phyloP scores from a whole-genome alignment of 2,797 vertebrate species.

The Gadopsis marmoratus region DNA sequence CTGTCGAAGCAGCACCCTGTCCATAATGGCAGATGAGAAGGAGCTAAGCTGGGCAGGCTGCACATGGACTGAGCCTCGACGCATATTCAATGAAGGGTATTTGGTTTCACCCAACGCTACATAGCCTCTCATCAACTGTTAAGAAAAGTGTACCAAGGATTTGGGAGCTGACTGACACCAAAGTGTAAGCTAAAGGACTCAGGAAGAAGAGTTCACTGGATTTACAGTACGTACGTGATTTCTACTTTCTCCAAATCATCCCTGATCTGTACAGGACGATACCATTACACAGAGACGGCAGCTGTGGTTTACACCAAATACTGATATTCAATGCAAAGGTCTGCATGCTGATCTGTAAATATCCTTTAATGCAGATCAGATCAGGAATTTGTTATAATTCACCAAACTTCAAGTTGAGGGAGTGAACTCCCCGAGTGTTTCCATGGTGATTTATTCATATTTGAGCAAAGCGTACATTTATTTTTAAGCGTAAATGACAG shows the following conservation, averaged over 20 bases:
- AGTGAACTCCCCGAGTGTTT: slow-evolving; percentile 3
- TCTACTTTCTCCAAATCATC: slow-evolving; percentile 21
- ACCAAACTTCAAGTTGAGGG: slow-evolving; percentile 14
- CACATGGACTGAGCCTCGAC: slow-evolving; percentile 14
- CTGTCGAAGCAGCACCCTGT: slow-evolving; percentile 63
- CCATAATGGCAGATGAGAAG: slow-evolving; percentile 66
- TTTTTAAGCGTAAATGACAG: slow-evolving; percentile 13
- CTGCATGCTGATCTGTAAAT: slow-evolving; percentile 19
- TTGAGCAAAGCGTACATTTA: neutral
- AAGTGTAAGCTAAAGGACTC: slow-evolving; percentile 51
- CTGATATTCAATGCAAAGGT: slow-evolving; percentile 34
- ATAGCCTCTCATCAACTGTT: slow-evolving; percentile 37
- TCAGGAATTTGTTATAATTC: slow-evolving; percentile 1
- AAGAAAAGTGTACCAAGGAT: slow-evolving; percentile 12
- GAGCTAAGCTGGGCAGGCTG: neutral
- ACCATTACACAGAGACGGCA: slow-evolving; percentile 4
- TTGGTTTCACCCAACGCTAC: slow-evolving; percentile 16
- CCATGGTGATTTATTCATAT: slow-evolving; percentile 16
- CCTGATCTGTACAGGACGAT: slow-evolving; percentile 42
- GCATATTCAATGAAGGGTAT: neutral
- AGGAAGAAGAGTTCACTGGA: slow-evolving; percentile 21
- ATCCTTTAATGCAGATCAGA: slow-evolving; percentile 30
- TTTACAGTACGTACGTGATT: slow-evolving; percentile 5
- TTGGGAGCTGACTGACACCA: slow-evolving; percentile 8
- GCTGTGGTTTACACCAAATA: slow-evolving; percentile 35